A percentile compares a stretch with the other conserved stretches of the same genome.
Evolutionary conservation across 2,888 invertebrate species (phyloP).

Genomic region (Himalopsyche japonica): DNA sequence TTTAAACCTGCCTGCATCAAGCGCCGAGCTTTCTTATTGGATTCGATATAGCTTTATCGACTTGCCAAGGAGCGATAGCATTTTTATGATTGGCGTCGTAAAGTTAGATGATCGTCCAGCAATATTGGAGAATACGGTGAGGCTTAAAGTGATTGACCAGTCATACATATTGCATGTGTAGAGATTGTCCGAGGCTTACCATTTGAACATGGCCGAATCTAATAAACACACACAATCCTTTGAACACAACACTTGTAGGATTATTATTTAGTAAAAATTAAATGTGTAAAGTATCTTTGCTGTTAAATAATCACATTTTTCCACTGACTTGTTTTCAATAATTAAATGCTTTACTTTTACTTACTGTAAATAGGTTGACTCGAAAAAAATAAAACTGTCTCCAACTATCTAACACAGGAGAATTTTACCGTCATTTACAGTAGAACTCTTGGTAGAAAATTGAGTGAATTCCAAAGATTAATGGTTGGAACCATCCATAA

Average conservation of each 20-base stretch:
- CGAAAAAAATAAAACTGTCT: no score
- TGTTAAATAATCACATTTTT: no score
- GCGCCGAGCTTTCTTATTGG: not conserved
- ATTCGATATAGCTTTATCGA: constrained; percentile 7
- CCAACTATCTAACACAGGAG: no score
- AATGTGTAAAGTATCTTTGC: no score
- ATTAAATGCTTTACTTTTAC: no score
- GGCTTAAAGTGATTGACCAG: not conserved
- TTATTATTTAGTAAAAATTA: not conserved
- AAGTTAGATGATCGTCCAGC: not conserved
- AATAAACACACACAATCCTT: not conserved
- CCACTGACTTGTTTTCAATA: no score
- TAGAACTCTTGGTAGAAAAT: no score
- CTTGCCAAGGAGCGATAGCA: not conserved
- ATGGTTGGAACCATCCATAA: no score
- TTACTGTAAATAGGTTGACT: no score
- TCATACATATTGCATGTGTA: not conserved
- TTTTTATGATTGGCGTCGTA: constrained; percentile 1
- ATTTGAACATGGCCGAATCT: not conserved
- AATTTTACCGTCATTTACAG: no score
- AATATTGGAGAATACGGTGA: not conserved
- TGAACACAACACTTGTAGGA: not conserved
- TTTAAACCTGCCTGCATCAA: not conserved
- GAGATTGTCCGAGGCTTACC: not conserved
- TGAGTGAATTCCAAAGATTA: no score